Percentiles rank a stretch among this genome's conserved stretches.
phyloP scores from a whole-genome alignment of 2,888 invertebrate genomes.

The Acrocyrtus sp. region DNA sequence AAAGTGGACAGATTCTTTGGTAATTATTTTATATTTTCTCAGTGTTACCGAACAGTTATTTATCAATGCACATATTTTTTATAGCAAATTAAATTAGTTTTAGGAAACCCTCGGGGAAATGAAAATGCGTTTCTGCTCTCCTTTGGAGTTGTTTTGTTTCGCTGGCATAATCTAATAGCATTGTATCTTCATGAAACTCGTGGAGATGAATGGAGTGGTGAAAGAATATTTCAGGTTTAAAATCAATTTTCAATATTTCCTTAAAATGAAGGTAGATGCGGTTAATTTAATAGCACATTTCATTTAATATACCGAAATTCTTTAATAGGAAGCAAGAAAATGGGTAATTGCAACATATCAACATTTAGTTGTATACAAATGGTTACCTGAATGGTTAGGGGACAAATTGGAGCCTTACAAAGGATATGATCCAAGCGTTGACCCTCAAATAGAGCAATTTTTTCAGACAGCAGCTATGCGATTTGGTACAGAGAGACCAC shows the following conservation, averaged over 20 bases:
- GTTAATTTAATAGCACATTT: too few relatives aligned
- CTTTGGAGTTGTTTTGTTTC: constrained; percentile 71
- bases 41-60: too few relatives aligned
- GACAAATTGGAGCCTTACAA: constrained; percentile 64
- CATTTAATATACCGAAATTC: neutral
- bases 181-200: constrained; percentile 65
- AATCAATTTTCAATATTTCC: neutral
- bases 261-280: too few relatives aligned
- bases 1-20: constrained; percentile 71
- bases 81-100: too few relatives aligned
- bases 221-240: constrained; percentile 68
- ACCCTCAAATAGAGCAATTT: constrained; percentile 73
- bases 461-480: constrained; percentile 74
- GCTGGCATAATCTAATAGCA: constrained; percentile 71
- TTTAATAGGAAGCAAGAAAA: constrained; percentile 69
- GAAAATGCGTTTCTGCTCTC: constrained; percentile 71
- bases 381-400: constrained; percentile 69
- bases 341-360: constrained; percentile 71
- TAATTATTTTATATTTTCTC: constrained; percentile 64
- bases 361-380: constrained; percentile 69
- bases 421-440: constrained; percentile 64
- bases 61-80: too few relatives aligned
- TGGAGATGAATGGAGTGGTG: constrained; percentile 68
- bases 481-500: too few relatives aligned
- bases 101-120: constrained; percentile 71